These are phyloP conservation scores for Dipodomys stephensi DNA, from an alignment of 2,113 vertebrate genomes.

Conservation along the genomic window DNA sequence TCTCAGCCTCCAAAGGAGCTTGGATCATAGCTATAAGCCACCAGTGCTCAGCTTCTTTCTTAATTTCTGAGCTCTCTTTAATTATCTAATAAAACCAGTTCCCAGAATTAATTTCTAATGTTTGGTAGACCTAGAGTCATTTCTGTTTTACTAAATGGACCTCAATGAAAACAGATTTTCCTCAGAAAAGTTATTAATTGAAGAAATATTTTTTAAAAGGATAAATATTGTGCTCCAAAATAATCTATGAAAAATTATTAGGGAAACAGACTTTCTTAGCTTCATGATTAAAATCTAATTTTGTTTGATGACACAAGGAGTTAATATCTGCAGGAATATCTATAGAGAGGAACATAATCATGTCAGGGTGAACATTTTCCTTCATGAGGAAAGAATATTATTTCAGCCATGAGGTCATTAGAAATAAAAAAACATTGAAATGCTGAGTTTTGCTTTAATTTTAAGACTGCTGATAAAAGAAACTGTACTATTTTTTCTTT, in stretches of 20 bases:
- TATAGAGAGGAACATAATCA: constrained; percentile 18
- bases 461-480: constrained; percentile 47
- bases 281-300: background rate
- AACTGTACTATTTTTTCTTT: constrained; percentile 41
- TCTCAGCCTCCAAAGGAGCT: too few species aligned
- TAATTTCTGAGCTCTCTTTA: background rate
- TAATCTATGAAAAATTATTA: constrained; percentile 44
- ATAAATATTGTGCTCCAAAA: background rate
- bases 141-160: constrained; percentile 4
- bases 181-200: background rate
- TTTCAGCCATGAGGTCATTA: constrained; percentile 46
- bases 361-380: constrained; percentile 49
- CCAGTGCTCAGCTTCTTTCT: too few species aligned
- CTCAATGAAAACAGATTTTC: background rate
- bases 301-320: constrained; percentile 37
- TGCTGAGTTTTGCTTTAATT: constrained; percentile 61
- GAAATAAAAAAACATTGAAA: constrained; percentile 57
- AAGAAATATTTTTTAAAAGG: constrained; percentile 1
- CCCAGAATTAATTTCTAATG: background rate
- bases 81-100: background rate
- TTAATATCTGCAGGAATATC: constrained; percentile 11
- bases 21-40: too few species aligned
- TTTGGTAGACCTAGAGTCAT: background rate
- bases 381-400: constrained; percentile 41
- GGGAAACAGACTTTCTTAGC: background rate